A percentile compares a stretch with the other conserved stretches of the same genome.
Evolutionary conservation across 2,797 vertebrate genomes (phyloP).

Genomic region (Natrix natrix): DNA sequence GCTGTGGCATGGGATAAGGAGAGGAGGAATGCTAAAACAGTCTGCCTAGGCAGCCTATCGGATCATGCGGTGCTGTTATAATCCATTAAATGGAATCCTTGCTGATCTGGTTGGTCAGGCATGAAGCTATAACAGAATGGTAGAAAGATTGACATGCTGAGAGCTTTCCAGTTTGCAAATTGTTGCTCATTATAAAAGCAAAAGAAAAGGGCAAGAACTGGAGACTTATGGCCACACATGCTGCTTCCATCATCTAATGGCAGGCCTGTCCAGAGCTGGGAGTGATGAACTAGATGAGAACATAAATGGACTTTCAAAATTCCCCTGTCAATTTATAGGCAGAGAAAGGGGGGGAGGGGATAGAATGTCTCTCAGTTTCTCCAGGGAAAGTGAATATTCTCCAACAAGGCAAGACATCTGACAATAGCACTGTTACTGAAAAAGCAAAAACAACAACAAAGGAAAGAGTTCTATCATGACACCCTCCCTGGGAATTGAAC

Average conservation of each 20-base stretch:
- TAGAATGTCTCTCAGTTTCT: not conserved
- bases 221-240: not conserved
- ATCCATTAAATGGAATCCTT: not conserved
- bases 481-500: not conserved
- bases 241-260: not conserved
- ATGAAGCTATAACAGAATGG: not conserved
- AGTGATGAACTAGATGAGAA: not conserved
- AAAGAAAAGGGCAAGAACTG: not conserved
- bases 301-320: not conserved
- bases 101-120: not conserved
- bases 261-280: not conserved
- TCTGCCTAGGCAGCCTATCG: not conserved
- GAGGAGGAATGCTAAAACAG: not conserved
- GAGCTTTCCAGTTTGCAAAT: not conserved
- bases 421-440: not conserved
- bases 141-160: not conserved
- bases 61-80: not conserved
- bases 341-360: not conserved
- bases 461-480: not conserved
- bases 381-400: not conserved
- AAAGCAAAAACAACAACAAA: not conserved
- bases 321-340: not conserved
- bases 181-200: not conserved
- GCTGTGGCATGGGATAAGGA: not conserved
- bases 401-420: not conserved